Percentiles rank a stretch among this genome's conserved stretches.
These are phyloP conservation scores for Odontesthes bonariensis DNA, from an alignment of 2,113 vertebrate species.

Conservation along the genomic window DNA sequence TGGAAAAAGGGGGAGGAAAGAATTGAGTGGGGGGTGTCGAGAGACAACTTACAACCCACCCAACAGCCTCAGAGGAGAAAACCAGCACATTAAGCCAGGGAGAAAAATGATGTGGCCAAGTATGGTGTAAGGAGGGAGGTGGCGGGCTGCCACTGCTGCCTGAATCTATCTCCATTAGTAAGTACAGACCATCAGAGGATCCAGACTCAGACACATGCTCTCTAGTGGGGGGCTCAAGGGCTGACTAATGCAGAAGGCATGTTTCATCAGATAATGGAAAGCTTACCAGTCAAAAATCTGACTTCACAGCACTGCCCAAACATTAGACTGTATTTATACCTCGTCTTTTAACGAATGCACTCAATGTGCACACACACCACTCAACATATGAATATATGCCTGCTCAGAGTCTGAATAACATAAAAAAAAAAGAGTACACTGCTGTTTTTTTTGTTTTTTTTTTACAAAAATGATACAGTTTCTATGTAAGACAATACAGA, in stretches of 20 bases:
- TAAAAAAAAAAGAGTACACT: neutral
- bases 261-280: constrained; percentile 60
- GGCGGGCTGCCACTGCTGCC: constrained; percentile 22
- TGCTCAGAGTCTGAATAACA: neutral
- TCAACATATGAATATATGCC: neutral
- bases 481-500: too few relatives aligned
- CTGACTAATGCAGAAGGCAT: constrained; percentile 55
- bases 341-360: neutral
- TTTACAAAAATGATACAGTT: too few relatives aligned
- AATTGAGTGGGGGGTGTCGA: constrained; percentile 25
- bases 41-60: constrained; percentile 73
- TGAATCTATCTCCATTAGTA: constrained; percentile 79
- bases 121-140: constrained; percentile 6
- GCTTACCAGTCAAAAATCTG: constrained; percentile 27
- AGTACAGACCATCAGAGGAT: constrained; percentile 63
- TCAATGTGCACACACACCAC: neutral
- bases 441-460: too few relatives aligned
- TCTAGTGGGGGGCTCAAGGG: constrained; percentile 48
- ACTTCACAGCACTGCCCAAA: constrained; percentile 5
- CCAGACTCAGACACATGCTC: constrained; percentile 46
- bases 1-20: constrained; percentile 40
- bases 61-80: constrained; percentile 62
- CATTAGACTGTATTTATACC: constrained; percentile 2
- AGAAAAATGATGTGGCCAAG: constrained; percentile 70
- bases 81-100: constrained; percentile 69